Base-by-base conservation (phyloP, 2,113 vertebrate genomes). In the Pygoscelis adeliae region DNA sequence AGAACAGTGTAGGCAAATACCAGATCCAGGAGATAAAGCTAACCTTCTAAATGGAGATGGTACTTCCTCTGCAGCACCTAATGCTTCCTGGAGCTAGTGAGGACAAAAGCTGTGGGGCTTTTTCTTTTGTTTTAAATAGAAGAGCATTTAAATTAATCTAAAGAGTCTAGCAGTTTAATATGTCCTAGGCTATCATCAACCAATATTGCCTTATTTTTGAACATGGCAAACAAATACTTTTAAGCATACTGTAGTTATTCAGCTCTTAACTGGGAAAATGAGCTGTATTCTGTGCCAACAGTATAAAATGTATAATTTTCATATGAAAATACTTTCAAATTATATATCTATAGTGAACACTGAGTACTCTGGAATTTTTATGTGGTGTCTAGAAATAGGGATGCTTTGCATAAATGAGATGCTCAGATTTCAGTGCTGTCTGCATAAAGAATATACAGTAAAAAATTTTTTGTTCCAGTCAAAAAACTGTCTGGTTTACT, bases 261-360 rank as follows among this genome's bases (percentile, higher is more conserved):
- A 78, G 52, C 80, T 95, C 79, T 62, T 62, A 89, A 65, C 62
- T 83, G 71, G 34, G 90, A 94, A 97, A 97, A 91, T 93, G 59
- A 90, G 42, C 53, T 95, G 27, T 73, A 10, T 93, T 70, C 58
- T 88, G 17, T 95, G 87, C 95, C 95, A 96, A 42, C 72, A 71
- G 59, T 89, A 69, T 53, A 74, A 97, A 94, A 96, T 86, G 27
- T 92, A 16, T 97, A 89, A 97, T 98, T 98, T 98, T 82, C 92
- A 81, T 95, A 94, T 97, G 97, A 97, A 98, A 98, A 97, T 97
- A 96, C 67, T 96, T 97, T 38, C 22, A 98, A 97, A 98, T 98
- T 98, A 84, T 79, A 88, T 87, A 90, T 94, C 87, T 97, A 11
- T 38, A 77, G 86, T 29, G 52, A 97, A 77, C 69, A 47, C 84